A percentile compares a stretch with the other conserved stretches of the same genome.
These are phyloP conservation scores for Orussus abietinus DNA, from an alignment of 1,140 invertebrate genomes.

Conservation along the genomic window DNA sequence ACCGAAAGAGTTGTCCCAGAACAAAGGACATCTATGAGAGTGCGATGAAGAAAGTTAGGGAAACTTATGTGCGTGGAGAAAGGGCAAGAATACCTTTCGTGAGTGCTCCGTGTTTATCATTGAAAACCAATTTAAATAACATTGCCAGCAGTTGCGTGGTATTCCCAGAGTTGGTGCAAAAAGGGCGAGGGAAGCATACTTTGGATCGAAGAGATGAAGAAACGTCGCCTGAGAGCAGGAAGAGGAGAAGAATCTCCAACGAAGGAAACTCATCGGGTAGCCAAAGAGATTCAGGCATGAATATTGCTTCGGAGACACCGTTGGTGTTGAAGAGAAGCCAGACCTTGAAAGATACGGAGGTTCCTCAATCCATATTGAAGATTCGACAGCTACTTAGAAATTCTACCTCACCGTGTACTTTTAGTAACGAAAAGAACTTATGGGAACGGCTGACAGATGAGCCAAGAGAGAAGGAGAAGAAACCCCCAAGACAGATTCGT, in stretches of 20 bases:
- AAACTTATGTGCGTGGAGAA: conserved; percentile 34
- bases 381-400: conserved; percentile 40
- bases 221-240: conserved; percentile 13
- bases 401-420: conserved; percentile 25
- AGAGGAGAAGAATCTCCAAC: conserved; percentile 7
- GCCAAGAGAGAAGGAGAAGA: conserved; percentile 17
- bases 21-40: conserved; percentile 32
- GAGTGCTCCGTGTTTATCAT: conserved; percentile 36
- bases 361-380: conserved; percentile 49
- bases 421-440: not conserved
- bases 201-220: conserved; percentile 19
- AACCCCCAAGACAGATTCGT: conserved; percentile 30
- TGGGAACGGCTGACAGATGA: conserved; percentile 4
- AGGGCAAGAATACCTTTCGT: conserved; percentile 39
- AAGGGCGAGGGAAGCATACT: conserved; percentile 24
- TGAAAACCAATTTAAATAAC: conserved; percentile 14
- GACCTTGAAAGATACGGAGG: conserved; percentile 28
- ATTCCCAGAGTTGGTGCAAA: conserved; percentile 23
- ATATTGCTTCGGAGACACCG: conserved; percentile 38
- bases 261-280: too few species aligned
- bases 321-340: conserved; percentile 36
- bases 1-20: conserved; percentile 25
- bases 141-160: conserved; percentile 29
- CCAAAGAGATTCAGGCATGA: conserved; percentile 24
- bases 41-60: conserved; percentile 36